phyloP scores from a whole-genome alignment of 2,888 invertebrate genomes.

The Caradrina kadenii region DNA sequence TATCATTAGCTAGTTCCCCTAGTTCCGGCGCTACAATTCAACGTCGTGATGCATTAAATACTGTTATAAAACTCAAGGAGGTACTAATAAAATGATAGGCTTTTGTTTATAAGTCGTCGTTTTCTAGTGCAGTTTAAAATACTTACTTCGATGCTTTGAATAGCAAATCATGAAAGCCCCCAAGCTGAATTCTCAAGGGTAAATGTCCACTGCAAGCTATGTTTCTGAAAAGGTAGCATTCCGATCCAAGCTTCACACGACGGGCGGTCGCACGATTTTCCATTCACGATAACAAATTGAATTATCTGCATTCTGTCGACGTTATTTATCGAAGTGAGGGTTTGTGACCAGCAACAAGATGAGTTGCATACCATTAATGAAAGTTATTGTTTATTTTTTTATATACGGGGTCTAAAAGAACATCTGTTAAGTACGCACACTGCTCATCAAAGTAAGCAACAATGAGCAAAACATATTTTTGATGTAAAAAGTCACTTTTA shows the following conservation, averaged over 20 bases:
- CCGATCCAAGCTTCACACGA: neutral
- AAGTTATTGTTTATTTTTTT: no score
- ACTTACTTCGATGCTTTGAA: slow-evolving; percentile 36
- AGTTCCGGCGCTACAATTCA: neutral
- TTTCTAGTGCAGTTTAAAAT: slow-evolving; percentile 31
- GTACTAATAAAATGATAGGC: slow-evolving; percentile 5
- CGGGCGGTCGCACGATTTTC: slow-evolving; percentile 16
- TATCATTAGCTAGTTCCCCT: neutral
- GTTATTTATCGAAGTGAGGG: neutral
- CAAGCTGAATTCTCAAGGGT: slow-evolving; percentile 10
- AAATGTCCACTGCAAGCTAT: slow-evolving; percentile 16
- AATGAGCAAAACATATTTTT: no score
- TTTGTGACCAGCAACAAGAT: neutral
- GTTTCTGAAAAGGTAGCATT: slow-evolving; percentile 25
- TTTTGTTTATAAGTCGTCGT: neutral
- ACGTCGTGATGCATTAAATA: slow-evolving; percentile 1
- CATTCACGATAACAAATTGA: slow-evolving; percentile 21
- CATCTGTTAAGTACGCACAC: no score
- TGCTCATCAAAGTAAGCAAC: no score
- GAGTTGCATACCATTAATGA: neutral
- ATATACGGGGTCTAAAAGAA: no score
- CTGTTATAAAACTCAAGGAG: neutral
- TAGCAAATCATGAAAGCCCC: slow-evolving; percentile 43
- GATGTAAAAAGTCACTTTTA: no score
- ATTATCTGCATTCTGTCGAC: slow-evolving; percentile 11